Base-by-base conservation (phyloP, 2,113 vertebrate species). In the Festucalex cinctus region DNA sequence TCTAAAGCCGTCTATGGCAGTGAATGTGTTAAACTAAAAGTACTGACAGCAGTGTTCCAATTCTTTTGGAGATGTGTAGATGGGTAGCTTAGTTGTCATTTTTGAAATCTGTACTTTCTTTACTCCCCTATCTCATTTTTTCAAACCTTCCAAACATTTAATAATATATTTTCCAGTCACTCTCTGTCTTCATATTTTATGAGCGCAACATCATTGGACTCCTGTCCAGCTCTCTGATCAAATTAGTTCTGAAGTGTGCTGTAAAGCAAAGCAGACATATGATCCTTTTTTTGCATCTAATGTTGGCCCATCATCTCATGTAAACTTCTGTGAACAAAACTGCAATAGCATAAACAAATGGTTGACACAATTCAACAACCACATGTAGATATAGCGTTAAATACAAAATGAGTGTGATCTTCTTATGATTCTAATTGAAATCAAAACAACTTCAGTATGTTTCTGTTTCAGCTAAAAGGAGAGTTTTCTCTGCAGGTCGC, bases 211-310 rank as follows among this genome's bases (percentile, higher is more conserved):
- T 82, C 35, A 58, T 60, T 41, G 76, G 73, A 41, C 71, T 61
- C 73, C 56, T 72, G 68, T 78, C 73, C 74, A 76, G 71, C 72
- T 88, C 85, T 79, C 76, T 74, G 81, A 87, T 86, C 82, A 76
- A 84, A 81, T 82, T 76, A 83, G 87, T 88, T 88, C 80, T 73
- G 39, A 87, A 86, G 79, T 82, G 82, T 75, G 68, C 70, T 72
- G 53, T 83, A 87, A 90, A 89, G 84, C 70, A 80, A 86, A 84
- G 79, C 83, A 85, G 80, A 88, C 70, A 71, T 75, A 56, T 54
- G 12, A 71, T 46, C 12, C 28, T 22, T 44, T 76, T 26, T 53
- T 66, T 66, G 66, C 14, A 3, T 22, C 51, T 4, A 12, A 24
- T 71, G 9, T 72, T 65, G 35, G 49, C 39, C 49, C 10, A 32